Evolutionary conservation across 2,797 vertebrate species (phyloP).

Genomic region (Helicolenus hilgendorfi): DNA sequence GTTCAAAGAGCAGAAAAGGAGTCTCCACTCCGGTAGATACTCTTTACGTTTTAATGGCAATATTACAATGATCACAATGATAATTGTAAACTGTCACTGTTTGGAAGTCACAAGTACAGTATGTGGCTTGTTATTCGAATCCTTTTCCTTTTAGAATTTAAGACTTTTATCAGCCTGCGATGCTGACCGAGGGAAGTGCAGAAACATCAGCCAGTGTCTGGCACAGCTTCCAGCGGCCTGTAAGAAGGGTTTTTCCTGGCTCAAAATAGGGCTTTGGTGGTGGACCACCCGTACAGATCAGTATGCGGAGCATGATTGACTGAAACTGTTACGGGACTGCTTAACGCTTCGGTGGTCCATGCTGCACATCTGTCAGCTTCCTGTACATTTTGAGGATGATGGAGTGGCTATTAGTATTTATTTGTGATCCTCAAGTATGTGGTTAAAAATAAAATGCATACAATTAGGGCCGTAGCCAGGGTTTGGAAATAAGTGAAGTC

Average conservation of each 20-base stretch:
- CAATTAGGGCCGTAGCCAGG: too few relatives aligned
- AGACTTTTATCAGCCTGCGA: constrained; percentile 26
- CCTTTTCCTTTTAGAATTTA: constrained; percentile 14
- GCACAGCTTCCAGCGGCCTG: constrained; percentile 28
- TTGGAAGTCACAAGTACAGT: not conserved
- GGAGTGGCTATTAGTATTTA: not conserved
- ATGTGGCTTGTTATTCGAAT: not conserved
- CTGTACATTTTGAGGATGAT: not conserved
- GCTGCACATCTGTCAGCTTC: constrained; percentile 19
- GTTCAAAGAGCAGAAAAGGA: not conserved
- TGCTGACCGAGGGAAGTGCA: constrained; percentile 24
- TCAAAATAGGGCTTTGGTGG: constrained; percentile 23
- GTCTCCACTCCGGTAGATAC: not conserved
- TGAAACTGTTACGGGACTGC: constrained; percentile 19
- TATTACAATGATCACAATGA: not conserved
- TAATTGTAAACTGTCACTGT: not conserved
- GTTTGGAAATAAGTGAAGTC: too few relatives aligned
- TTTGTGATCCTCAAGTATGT: not conserved
- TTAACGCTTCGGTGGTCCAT: constrained; percentile 38
- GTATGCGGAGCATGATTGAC: constrained; percentile 21
- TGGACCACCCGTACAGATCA: constrained; percentile 60
- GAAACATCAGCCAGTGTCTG: constrained; percentile 37
- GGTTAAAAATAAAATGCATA: not conserved
- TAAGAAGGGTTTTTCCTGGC: constrained; percentile 46
- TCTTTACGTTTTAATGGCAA: not conserved